phyloP scores from a whole-genome alignment of 2,797 vertebrate genomes.

The Hoplostethus atlanticus region DNA sequence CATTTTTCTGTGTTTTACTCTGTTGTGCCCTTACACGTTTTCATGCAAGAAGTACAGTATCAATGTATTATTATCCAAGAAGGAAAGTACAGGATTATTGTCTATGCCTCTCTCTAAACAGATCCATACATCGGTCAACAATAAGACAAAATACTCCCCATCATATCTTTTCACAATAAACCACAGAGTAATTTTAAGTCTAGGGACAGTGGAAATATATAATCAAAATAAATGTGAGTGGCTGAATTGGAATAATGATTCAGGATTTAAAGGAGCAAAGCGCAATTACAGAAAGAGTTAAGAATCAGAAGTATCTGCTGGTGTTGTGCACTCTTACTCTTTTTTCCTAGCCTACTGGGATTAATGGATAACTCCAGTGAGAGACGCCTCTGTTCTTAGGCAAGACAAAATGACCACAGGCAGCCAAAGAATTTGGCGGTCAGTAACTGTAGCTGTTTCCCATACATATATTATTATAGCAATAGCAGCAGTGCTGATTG shows the following conservation, averaged over 20 bases:
- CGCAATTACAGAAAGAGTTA: slow-evolving; percentile 26
- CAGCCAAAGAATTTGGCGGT: slow-evolving; percentile 82
- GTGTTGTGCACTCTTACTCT: slow-evolving; percentile 49
- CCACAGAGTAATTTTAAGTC: not conserved
- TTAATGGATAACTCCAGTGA: slow-evolving; percentile 83
- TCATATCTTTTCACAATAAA: not conserved
- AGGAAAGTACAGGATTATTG: not conserved
- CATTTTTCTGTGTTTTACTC: slow-evolving; percentile 10
- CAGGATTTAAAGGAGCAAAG: slow-evolving; percentile 42
- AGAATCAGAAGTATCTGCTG: slow-evolving; percentile 57
- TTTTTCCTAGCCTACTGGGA: slow-evolving; percentile 60
- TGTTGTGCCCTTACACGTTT: slow-evolving; percentile 7
- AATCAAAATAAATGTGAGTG: slow-evolving; percentile 1
- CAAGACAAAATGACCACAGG: slow-evolving; percentile 84
- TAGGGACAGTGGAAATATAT: not conserved
- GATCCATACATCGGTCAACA: not conserved
- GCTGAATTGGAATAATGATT: not conserved
- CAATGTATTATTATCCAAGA: slow-evolving; percentile 3
- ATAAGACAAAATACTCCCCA: no score
- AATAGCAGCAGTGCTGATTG: slow-evolving; percentile 85
- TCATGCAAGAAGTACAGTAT: not conserved
- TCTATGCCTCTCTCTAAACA: not conserved
- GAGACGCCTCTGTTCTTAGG: slow-evolving; percentile 81
- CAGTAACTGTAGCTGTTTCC: slow-evolving; percentile 82
- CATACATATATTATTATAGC: slow-evolving; percentile 87